phyloP scores from a whole-genome alignment of 2,888 invertebrate genomes.

The Busseola fusca region DNA sequence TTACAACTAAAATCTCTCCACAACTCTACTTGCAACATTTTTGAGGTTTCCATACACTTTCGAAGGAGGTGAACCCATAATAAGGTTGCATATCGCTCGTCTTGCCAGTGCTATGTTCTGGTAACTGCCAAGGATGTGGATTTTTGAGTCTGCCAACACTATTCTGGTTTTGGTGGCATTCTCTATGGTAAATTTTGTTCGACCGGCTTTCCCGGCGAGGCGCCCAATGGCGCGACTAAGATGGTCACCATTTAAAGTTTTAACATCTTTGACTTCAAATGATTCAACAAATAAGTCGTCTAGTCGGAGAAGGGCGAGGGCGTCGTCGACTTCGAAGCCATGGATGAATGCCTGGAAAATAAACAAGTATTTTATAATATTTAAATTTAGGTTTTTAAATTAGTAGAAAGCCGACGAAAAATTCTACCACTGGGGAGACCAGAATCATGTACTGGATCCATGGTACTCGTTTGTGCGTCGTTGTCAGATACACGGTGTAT shows the following conservation, averaged over 20 bases:
- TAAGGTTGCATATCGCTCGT: slow-evolving; percentile 98
- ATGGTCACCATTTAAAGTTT: slow-evolving; percentile 98
- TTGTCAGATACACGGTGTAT: no score
- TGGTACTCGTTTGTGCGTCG: no score
- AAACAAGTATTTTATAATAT: background rate
- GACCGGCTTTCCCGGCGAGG: slow-evolving; percentile 98
- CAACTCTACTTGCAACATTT: slow-evolving; percentile 94
- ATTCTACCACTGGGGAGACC: no score
- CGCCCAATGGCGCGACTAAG: slow-evolving; percentile 98
- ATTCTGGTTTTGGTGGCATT: slow-evolving; percentile 99
- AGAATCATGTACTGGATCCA: no score
- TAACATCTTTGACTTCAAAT: slow-evolving; percentile 99
- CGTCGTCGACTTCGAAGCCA: slow-evolving; percentile 99
- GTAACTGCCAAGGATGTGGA: slow-evolving; percentile 98
- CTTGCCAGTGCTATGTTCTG: slow-evolving; percentile 98
- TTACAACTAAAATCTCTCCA: slow-evolving; percentile 92
- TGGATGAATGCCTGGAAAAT: slow-evolving; percentile 93
- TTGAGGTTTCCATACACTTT: slow-evolving; percentile 99
- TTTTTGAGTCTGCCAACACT: slow-evolving; percentile 98
- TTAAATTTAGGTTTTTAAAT: no score
- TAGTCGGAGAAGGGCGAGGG: slow-evolving; percentile 96
- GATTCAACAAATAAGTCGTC: slow-evolving; percentile 99
- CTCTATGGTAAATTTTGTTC: slow-evolving; percentile 99
- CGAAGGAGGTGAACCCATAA: slow-evolving; percentile 98
- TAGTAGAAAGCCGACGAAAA: no score